Evolutionary conservation across 2,113 vertebrate genomes (phyloP).

Genomic region (Anoplopoma fimbria): DNA sequence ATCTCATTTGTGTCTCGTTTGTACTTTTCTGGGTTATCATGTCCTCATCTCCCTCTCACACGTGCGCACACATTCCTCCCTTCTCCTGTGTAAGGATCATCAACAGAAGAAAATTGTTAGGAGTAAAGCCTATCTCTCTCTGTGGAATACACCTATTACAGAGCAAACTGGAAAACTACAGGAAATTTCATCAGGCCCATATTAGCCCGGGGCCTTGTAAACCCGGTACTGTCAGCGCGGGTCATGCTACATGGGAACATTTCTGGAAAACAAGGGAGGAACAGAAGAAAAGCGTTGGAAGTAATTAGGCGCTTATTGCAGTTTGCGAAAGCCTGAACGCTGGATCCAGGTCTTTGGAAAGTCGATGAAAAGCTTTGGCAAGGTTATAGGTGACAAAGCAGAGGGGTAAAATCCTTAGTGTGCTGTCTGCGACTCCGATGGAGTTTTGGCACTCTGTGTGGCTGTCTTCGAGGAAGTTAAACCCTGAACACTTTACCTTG

Average conservation of each 20-base stretch:
- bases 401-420: constrained; percentile 16
- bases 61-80: constrained; percentile 31
- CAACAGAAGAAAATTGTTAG: constrained; percentile 26
- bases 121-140: constrained; percentile 51
- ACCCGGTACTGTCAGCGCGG: constrained; percentile 34
- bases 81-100: constrained; percentile 50
- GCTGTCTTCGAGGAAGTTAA: constrained; percentile 17
- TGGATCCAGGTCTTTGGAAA: constrained; percentile 50
- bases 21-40: constrained; percentile 64
- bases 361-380: constrained; percentile 29
- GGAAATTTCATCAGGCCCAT: constrained; percentile 73
- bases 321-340: constrained; percentile 41
- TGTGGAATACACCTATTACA: constrained; percentile 64
- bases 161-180: constrained; percentile 66
- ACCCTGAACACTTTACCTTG: constrained; percentile 24
- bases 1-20: constrained; percentile 64
- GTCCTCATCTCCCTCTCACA: constrained; percentile 64
- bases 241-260: constrained; percentile 61
- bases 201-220: constrained; percentile 53
- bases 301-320: constrained; percentile 71
- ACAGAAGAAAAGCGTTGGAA: constrained; percentile 54
- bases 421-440: constrained; percentile 4
- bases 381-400: constrained; percentile 50
- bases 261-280: constrained; percentile 52
- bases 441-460: constrained; percentile 11